phyloP scores from a whole-genome alignment of 2,113 vertebrate genomes.

The Dermatemys mawii region DNA sequence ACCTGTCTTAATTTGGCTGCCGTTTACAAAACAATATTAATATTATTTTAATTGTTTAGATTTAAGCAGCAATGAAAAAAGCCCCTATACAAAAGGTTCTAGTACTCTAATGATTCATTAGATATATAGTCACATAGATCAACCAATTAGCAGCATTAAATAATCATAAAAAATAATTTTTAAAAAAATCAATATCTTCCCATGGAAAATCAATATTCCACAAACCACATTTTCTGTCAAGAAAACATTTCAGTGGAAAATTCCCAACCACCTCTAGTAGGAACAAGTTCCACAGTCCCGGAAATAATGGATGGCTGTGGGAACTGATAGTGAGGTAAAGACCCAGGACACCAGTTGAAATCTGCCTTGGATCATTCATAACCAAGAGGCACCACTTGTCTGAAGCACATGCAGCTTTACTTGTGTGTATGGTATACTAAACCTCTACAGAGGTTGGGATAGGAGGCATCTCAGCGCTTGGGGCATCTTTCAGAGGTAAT shows the following conservation, averaged over 20 bases:
- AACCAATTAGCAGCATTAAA: background rate
- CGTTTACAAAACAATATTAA: background rate
- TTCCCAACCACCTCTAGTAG: background rate
- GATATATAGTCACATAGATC: background rate
- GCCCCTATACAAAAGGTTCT: background rate
- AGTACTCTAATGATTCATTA: background rate
- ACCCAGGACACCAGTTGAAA: background rate
- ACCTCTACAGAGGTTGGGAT: background rate
- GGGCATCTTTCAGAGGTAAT: background rate
- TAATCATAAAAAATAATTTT: background rate
- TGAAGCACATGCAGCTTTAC: background rate
- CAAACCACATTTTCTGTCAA: background rate
- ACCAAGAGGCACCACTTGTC: background rate
- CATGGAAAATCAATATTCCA: background rate
- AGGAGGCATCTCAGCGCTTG: background rate
- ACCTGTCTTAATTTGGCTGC: background rate
- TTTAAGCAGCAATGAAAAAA: background rate
- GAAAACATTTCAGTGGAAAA: background rate
- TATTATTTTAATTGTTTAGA: background rate
- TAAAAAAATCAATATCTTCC: background rate
- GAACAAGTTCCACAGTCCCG: background rate
- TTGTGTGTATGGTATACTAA: background rate
- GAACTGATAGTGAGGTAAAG: background rate
- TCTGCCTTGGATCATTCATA: background rate
- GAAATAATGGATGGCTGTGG: background rate